A percentile compares a stretch with the other conserved stretches of the same genome.
Conservation (phyloP, 2,797 vertebrate genomes). For the Sciurus vulgaris region DNA sequence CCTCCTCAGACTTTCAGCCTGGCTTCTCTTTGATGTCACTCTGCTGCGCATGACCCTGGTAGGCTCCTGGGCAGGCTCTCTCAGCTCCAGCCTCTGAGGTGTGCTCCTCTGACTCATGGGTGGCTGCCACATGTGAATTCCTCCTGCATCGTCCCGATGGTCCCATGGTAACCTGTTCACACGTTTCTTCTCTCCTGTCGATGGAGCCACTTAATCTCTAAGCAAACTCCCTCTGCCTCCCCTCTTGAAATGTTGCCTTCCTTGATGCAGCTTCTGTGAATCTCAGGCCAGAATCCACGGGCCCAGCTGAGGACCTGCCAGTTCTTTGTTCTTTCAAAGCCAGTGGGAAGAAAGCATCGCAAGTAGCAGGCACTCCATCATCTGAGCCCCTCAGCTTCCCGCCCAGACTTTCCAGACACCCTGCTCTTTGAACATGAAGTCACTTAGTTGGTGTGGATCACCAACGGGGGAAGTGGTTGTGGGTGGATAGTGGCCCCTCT, state of each 20-base stretch:
- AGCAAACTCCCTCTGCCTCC: background rate
- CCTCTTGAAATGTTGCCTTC: background rate
- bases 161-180: slow-evolving; percentile 48
- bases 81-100: background rate
- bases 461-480: rapidly evolving
- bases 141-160: background rate
- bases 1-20: background rate
- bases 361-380: background rate
- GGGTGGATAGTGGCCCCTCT: background rate
- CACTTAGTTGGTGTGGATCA: background rate
- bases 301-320: background rate
- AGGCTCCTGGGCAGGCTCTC: background rate
- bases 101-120: slow-evolving; percentile 24
- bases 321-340: slow-evolving; percentile 30
- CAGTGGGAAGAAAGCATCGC: background rate
- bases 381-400: background rate
- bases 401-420: background rate
- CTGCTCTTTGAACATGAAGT: background rate
- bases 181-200: background rate
- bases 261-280: background rate
- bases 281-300: background rate
- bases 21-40: background rate
- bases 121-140: background rate
- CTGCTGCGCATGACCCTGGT: background rate
- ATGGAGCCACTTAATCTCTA: background rate